These are phyloP conservation scores for Sylvietta virens DNA, from an alignment of 2,113 vertebrate species.

Conservation along the genomic window DNA sequence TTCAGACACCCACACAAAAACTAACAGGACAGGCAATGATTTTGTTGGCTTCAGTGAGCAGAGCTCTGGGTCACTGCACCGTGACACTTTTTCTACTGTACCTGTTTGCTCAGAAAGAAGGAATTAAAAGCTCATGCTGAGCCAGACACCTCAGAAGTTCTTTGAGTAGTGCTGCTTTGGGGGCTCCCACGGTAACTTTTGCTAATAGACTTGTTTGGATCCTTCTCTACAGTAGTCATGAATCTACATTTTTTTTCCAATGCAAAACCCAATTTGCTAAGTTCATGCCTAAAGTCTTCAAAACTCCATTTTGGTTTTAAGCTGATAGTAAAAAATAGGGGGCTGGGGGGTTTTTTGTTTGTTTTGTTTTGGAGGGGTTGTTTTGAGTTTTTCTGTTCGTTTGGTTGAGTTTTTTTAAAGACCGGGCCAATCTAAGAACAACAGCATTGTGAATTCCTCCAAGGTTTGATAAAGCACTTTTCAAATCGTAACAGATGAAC, in stretches of 20 bases:
- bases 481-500: neutral
- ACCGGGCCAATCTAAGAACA: neutral
- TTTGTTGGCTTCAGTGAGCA: neutral
- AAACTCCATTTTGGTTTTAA: neutral
- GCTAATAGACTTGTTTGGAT: neutral
- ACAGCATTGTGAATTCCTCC: neutral
- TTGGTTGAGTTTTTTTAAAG: neutral
- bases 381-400: neutral
- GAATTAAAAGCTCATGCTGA: neutral
- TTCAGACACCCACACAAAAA: neutral
- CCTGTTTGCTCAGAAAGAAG: neutral
- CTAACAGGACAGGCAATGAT: neutral
- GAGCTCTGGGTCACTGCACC: neutral
- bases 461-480: neutral
- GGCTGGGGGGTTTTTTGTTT: neutral
- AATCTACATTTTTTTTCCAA: neutral
- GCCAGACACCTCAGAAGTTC: neutral
- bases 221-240: neutral
- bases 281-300: neutral
- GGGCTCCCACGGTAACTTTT: neutral
- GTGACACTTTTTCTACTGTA: neutral
- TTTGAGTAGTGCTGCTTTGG: neutral
- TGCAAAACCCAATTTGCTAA: neutral
- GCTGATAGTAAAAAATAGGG: neutral
- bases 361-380: neutral